Percentiles rank a stretch among this genome's conserved stretches.
Evolutionary conservation across 2,113 vertebrate genomes (phyloP).

Genomic region (Prochilodus magdalenae): DNA sequence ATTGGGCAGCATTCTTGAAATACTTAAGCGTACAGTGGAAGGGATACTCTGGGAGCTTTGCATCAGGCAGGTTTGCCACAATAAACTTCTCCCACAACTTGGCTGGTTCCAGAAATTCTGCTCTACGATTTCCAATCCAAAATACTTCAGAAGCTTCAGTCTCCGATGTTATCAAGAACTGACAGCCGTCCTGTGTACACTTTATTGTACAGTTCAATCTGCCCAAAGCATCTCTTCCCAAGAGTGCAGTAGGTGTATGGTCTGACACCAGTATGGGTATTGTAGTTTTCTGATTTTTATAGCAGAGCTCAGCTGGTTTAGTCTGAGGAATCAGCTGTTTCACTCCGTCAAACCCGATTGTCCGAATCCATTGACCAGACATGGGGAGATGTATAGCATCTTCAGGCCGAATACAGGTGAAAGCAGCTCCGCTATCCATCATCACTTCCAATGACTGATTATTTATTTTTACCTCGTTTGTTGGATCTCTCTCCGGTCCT

Average conservation of each 20-base stretch:
- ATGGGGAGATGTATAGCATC: neutral
- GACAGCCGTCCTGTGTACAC: conserved; percentile 7
- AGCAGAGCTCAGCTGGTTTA: neutral
- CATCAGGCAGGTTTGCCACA: neutral
- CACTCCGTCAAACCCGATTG: neutral
- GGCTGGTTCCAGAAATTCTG: neutral
- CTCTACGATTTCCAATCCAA: too few relatives aligned
- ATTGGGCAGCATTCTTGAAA: too few relatives aligned
- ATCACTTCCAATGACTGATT: neutral
- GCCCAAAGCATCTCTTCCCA: neutral
- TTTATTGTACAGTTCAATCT: conserved; percentile 11
- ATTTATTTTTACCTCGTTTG: too few relatives aligned
- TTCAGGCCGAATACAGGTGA: too few relatives aligned
- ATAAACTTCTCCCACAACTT: conserved; percentile 2
- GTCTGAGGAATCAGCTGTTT: neutral
- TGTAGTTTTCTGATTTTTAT: neutral
- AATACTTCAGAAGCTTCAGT: neutral
- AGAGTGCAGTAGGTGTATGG: neutral
- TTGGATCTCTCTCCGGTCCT: neutral
- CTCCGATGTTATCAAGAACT: neutral
- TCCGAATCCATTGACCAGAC: neutral
- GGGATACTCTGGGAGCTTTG: neutral
- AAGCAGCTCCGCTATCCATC: too few relatives aligned
- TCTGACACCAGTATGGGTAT: conserved; percentile 17
- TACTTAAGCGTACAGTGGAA: too few relatives aligned